These are phyloP conservation scores for Prolemur simus DNA, from an alignment of 2,113 vertebrate species.

Conservation along the genomic window DNA sequence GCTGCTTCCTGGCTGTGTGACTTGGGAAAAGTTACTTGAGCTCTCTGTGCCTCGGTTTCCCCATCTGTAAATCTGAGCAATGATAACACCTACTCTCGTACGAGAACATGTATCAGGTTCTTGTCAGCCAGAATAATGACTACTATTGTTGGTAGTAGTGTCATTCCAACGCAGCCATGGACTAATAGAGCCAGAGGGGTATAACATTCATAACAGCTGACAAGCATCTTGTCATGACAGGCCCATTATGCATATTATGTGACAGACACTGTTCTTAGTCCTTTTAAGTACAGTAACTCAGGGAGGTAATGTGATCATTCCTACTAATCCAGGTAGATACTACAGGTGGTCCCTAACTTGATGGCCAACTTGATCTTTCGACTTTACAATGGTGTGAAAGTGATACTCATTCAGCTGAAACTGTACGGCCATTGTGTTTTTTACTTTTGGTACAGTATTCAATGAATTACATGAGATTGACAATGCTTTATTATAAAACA, in stretches of 20 bases:
- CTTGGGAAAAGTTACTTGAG: not conserved
- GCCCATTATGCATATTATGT: fast-evolving
- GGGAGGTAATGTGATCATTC: not conserved
- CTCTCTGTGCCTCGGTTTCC: not conserved
- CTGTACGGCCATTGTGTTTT: not conserved
- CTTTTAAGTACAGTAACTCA: not conserved
- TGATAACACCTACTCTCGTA: not conserved
- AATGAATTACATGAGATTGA: not conserved
- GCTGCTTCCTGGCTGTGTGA: not conserved
- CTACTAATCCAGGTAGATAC: not conserved
- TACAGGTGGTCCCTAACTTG: not conserved
- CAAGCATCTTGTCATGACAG: fast-evolving
- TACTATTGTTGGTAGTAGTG: too few species aligned
- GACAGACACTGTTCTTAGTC: not conserved
- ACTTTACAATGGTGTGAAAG: not conserved
- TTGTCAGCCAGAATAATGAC: not conserved
- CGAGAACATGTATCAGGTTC: not conserved
- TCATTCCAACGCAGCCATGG: too few species aligned
- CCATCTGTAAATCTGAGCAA: not conserved
- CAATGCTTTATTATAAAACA: not conserved
- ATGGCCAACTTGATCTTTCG: not conserved
- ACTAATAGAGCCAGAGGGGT: not conserved
- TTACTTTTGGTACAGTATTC: not conserved
- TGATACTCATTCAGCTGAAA: not conserved
- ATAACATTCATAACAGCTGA: too few species aligned